Percentiles rank a stretch among this genome's conserved stretches.
Evolutionary conservation across 1,140 invertebrate species (phyloP).

Genomic region (Camponotus vicinus): DNA sequence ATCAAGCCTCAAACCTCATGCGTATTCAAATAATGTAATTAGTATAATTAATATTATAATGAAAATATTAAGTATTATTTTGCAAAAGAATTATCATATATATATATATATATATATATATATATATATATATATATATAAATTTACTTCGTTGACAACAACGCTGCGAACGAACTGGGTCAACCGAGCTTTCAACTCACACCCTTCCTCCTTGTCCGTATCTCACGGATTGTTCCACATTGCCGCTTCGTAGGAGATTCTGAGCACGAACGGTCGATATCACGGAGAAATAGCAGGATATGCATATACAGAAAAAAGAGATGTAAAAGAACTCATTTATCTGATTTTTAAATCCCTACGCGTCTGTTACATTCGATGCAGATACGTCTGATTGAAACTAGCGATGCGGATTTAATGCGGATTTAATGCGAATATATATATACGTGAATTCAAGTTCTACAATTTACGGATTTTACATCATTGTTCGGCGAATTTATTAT

Average conservation of each 20-base stretch:
- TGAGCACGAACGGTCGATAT: constrained; percentile 55
- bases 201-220: constrained; percentile 36
- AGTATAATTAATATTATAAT: neutral
- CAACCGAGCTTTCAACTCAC: constrained; percentile 54
- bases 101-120: neutral
- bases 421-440: constrained; percentile 46
- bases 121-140: neutral
- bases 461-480: constrained; percentile 55
- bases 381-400: constrained; percentile 39
- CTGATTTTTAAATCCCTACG: constrained; percentile 52
- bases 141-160: constrained; percentile 57
- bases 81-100: too few relatives aligned
- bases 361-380: constrained; percentile 38
- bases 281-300: constrained; percentile 32
- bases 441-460: constrained; percentile 40
- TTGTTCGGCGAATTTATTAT: constrained; percentile 53
- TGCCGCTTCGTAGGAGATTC: constrained; percentile 50
- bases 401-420: constrained; percentile 53
- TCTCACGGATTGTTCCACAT: constrained; percentile 59
- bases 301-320: constrained; percentile 13
- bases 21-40: neutral
- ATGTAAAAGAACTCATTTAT: constrained; percentile 43
- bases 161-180: constrained; percentile 56
- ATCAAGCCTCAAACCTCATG: neutral
- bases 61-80: too few relatives aligned